Percentiles rank a stretch among this genome's conserved stretches.
Conservation (phyloP, 2,797 vertebrate species). For the Cygnus olor region DNA sequence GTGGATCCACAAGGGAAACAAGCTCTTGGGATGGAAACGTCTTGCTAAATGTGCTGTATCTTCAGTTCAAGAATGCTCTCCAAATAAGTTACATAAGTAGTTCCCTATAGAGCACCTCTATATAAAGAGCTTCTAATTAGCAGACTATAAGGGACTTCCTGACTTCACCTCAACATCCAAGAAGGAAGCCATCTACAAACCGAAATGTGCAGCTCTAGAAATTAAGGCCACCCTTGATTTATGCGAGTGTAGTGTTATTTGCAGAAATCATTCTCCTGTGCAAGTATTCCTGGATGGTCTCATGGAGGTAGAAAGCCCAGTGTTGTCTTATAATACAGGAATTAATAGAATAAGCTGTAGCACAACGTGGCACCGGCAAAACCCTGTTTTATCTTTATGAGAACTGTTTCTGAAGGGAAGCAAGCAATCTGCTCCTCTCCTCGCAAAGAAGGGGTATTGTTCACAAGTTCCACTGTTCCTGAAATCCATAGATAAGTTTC, state of each 20-base stretch:
- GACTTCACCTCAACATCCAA: neutral
- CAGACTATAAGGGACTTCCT: neutral
- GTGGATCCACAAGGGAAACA: neutral
- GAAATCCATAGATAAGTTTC: slow-evolving; percentile 20
- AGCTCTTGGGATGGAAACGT: neutral
- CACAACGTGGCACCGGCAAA: neutral
- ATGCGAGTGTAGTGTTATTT: neutral
- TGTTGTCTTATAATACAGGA: neutral
- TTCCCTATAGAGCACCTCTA: neutral
- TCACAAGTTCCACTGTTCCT: neutral
- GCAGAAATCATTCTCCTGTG: neutral
- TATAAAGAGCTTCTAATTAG: neutral
- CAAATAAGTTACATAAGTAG: neutral
- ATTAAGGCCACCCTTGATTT: neutral
- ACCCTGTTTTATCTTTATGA: neutral
- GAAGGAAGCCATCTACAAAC: neutral
- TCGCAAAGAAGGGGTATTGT: neutral
- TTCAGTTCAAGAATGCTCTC: neutral
- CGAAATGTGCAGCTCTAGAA: neutral
- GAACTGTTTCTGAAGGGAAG: neutral
- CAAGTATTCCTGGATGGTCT: neutral
- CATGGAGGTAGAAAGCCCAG: neutral
- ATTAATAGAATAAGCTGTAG: neutral
- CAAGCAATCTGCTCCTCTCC: neutral
- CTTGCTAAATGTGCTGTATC: neutral